A percentile compares a stretch with the other conserved stretches of the same genome.
Evolutionary conservation across 1,140 invertebrate genomes (phyloP).

Genomic region (Gonioctena quinquepunctata): DNA sequence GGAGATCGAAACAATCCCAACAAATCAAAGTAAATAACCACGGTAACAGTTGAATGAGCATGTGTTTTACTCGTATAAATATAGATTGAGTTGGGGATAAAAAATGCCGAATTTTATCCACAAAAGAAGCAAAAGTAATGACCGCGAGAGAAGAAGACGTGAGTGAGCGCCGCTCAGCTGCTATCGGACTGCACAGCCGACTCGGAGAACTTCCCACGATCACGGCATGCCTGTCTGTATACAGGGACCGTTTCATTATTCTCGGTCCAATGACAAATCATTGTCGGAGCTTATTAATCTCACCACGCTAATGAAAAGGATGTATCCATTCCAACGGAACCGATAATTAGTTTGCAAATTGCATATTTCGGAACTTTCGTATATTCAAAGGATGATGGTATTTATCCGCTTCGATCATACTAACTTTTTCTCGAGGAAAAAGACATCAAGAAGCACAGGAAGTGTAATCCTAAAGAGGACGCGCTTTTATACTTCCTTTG

Average conservation of each 20-base stretch:
- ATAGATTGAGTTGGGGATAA: constrained; percentile 28
- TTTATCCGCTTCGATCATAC: no score
- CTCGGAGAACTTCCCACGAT: constrained; percentile 54
- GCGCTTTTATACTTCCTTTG: no score
- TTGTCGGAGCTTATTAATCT: constrained; percentile 1
- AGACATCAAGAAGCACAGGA: no score
- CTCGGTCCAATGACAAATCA: constrained; percentile 20
- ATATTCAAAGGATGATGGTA: no score
- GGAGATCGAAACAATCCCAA: neutral
- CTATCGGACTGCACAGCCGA: constrained; percentile 48
- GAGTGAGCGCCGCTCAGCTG: constrained; percentile 47
- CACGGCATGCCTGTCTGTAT: constrained; percentile 49
- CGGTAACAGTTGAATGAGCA: constrained; percentile 12
- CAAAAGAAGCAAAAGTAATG: constrained; percentile 44
- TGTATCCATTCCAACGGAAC: neutral
- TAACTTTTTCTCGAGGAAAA: no score
- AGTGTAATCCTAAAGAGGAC: no score
- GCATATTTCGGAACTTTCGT: no score
- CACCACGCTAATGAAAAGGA: neutral
- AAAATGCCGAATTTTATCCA: constrained; percentile 44
- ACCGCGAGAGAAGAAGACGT: constrained; percentile 49
- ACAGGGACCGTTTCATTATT: constrained; percentile 44
- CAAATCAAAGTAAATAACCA: neutral
- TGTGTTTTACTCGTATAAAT: constrained; percentile 14
- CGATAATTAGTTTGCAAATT: no score